These are phyloP conservation scores for Micromussa lordhowensis DNA, from an alignment of 92 coral and sea anemone genomes.

Conservation along the genomic window DNA sequence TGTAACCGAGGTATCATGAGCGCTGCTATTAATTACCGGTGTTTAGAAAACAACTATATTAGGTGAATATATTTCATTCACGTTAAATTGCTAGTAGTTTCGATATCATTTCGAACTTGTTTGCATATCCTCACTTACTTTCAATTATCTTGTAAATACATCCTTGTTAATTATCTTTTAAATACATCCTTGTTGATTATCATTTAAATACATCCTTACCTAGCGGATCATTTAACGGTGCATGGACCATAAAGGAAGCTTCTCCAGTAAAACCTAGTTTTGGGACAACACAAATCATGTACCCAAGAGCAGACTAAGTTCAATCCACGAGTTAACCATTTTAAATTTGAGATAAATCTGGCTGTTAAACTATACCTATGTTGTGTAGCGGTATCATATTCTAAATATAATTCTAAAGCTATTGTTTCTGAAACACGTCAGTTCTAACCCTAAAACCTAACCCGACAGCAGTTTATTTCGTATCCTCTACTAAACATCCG, in stretches of 20 bases:
- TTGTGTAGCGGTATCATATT: background rate
- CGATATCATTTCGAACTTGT: background rate
- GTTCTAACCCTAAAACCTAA: too few species aligned
- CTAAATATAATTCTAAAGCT: background rate
- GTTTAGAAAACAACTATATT: background rate
- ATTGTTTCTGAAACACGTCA: background rate
- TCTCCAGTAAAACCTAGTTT: background rate
- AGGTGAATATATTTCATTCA: background rate
- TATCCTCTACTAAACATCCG: background rate
- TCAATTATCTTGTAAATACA: background rate
- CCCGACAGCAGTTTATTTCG: background rate
- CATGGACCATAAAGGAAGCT: background rate
- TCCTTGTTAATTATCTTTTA: background rate
- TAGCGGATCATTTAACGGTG: too few species aligned
- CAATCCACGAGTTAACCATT: background rate
- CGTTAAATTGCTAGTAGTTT: background rate
- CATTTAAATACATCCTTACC: background rate
- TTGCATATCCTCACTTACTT: background rate
- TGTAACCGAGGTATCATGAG: background rate
- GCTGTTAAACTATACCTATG: background rate
- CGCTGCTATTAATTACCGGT: background rate
- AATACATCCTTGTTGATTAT: background rate
- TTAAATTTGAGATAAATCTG: background rate
- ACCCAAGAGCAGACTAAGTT: background rate
- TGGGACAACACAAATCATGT: background rate